Base-by-base conservation (phyloP, 1,140 invertebrate species). In the Rhagoletis pomonella region DNA sequence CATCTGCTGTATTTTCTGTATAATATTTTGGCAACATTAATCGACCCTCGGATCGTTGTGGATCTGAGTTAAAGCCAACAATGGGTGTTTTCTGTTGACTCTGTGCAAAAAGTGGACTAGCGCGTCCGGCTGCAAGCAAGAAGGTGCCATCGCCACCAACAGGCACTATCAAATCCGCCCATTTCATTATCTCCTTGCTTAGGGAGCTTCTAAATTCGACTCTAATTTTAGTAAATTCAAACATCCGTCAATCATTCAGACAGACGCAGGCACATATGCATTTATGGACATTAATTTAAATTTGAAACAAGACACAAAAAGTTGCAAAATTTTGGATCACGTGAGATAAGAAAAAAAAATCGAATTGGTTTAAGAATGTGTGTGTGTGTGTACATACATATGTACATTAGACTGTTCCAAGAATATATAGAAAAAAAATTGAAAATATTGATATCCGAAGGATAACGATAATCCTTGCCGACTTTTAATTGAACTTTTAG, bases 81-180 rank as follows among this genome's bases (percentile, higher is more conserved):
- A 99, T 96, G 39, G 98, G 97, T 91, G 97, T 99, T 86, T 96
- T 94, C 89, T 95, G 90, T 89, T 95, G 90, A 86, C 90, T 93
- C 87, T 94, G 94, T 29, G 93, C 92, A 86, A 93, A 93, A 5
- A 93, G 87, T 3, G 92, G 92, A 90, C 91, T 91, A 19, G 91
- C 91, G 2, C 92, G 90, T n/a, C 90, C 98, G 2, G 99, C 97
- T 3, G 98, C 98, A 77, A 99, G 94, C 55, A 99, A 95, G 94
- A 99, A 99, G 44, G 99, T 99, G 4, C 99, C 99, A 94, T 99
- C 99, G 1, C 99, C 99, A 64, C 99, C 99, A 89, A 98, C 97
- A 0, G 98, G 97, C 17, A 99, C 95, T 85, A 99, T 95, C 64
- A 98, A 95, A 95, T 99, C 99, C 29, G 98, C 98, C 98, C 98